These are phyloP conservation scores for Xenopus laevis DNA, from an alignment of 2,113 vertebrate species.

Conservation along the genomic window DNA sequence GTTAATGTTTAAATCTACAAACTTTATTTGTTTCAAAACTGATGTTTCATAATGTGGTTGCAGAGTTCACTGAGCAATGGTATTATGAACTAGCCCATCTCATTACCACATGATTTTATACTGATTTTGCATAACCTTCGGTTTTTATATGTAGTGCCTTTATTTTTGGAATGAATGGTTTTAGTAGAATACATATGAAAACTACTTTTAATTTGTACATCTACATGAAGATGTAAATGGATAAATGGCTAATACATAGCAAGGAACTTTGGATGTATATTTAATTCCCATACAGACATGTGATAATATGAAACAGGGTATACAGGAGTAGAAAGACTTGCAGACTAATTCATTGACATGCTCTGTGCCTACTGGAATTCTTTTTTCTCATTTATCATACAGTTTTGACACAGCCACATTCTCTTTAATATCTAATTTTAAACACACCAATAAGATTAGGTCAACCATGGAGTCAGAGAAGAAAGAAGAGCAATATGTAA, in stretches of 20 bases:
- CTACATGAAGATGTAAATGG: background rate
- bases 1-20: too few species aligned
- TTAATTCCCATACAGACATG: background rate
- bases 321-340: conserved; percentile 8
- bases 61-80: background rate
- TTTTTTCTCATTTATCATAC: conserved; percentile 7
- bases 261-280: conserved; percentile 5
- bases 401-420: background rate
- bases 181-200: background rate
- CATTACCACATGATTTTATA: conserved; percentile 17
- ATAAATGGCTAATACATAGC: conserved; percentile 12
- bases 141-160: conserved; percentile 10
- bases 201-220: background rate
- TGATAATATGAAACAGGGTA: background rate
- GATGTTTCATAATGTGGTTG: background rate
- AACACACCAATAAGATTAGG: background rate
- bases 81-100: background rate
- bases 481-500: background rate
- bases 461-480: background rate
- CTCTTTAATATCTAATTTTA: background rate
- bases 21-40: background rate
- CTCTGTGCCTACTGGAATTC: background rate
- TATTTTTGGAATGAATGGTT: background rate
- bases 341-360: conserved; percentile 12
- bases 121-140: conserved; percentile 18